phyloP scores from a whole-genome alignment of 2,113 vertebrate genomes.

The Mesocricetus auratus region DNA sequence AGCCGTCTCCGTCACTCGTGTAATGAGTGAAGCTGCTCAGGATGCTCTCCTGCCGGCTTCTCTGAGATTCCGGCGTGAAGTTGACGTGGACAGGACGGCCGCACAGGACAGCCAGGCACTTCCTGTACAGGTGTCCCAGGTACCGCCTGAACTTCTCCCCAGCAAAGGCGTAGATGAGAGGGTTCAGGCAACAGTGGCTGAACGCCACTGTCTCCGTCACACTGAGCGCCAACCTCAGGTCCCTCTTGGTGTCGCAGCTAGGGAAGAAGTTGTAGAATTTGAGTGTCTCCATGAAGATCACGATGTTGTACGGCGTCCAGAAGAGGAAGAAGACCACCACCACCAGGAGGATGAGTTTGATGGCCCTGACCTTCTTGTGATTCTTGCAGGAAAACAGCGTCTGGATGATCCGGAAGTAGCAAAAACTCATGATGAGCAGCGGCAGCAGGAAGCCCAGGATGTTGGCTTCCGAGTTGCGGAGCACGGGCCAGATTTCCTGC shows the following conservation, averaged over 20 bases:
- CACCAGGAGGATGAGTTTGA: slow-evolving; percentile 91
- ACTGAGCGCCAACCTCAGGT: slow-evolving; percentile 77
- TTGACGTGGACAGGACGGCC: slow-evolving; percentile 55
- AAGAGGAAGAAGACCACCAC: slow-evolving; percentile 91
- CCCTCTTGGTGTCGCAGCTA: slow-evolving; percentile 74
- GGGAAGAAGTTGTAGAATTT: slow-evolving; percentile 78
- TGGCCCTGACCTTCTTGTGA: slow-evolving; percentile 89
- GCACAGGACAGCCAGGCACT: slow-evolving; percentile 79
- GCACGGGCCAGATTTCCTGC: slow-evolving; percentile 87
- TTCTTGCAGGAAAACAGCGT: slow-evolving; percentile 91
- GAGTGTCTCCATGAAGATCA: slow-evolving; percentile 91
- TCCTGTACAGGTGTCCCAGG: slow-evolving; percentile 82
- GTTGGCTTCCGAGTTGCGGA: slow-evolving; percentile 88
- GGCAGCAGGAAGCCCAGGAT: slow-evolving; percentile 90
- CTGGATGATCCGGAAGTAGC: slow-evolving; percentile 91
- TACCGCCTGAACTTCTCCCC: slow-evolving; percentile 94
- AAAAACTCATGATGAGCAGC: slow-evolving; percentile 90
- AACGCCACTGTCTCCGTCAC: slow-evolving; percentile 90
- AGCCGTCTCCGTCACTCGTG: slow-evolving; percentile 81
- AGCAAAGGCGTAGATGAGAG: slow-evolving; percentile 94
- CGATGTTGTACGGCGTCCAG: slow-evolving; percentile 94
- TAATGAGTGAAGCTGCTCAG: slow-evolving; percentile 80
- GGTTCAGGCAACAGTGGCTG: slow-evolving; percentile 94
- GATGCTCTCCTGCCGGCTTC: slow-evolving; percentile 71
- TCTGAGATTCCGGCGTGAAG: slow-evolving; percentile 55